Percentiles rank a stretch among this genome's conserved stretches.
Evolutionary conservation across 2,797 vertebrate genomes (phyloP).

Genomic region (Arnoldichthys spilopterus): DNA sequence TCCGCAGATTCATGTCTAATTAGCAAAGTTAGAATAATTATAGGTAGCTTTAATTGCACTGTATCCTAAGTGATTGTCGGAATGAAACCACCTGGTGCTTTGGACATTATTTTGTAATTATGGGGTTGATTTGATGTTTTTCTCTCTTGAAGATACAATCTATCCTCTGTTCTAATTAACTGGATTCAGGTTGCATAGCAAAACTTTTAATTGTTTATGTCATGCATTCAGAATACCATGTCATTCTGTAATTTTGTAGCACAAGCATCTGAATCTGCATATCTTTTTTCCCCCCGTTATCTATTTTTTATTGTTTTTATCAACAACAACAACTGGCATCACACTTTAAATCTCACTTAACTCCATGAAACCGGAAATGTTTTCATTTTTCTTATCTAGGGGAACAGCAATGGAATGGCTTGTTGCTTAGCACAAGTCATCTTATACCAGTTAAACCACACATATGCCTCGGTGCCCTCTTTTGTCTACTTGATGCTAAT

Average conservation of each 20-base stretch:
- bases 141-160: constrained; percentile 55
- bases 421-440: constrained; percentile 3
- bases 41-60: constrained; percentile 79
- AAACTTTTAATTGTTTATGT: constrained; percentile 73
- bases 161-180: constrained; percentile 73
- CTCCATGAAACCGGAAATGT: not conserved
- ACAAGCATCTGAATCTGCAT: not conserved
- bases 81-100: constrained; percentile 80
- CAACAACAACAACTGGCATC: not conserved
- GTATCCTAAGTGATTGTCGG: constrained; percentile 78
- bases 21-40: constrained; percentile 80
- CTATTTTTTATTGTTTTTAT: not conserved
- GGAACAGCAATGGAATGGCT: not conserved
- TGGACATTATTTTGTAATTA: constrained; percentile 83
- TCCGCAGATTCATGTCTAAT: constrained; percentile 77
- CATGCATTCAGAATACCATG: constrained; percentile 40
- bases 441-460: not conserved
- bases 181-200: constrained; percentile 63
- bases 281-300: not conserved
- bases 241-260: not conserved
- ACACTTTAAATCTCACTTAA: not conserved
- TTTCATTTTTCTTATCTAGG: not conserved
- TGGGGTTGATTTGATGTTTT: constrained; percentile 59
- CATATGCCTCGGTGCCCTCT: constrained; percentile 1
- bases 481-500: constrained; percentile 28